Conservation (phyloP, 2,888 invertebrate species). For the Lamellibrachia satsuma region DNA sequence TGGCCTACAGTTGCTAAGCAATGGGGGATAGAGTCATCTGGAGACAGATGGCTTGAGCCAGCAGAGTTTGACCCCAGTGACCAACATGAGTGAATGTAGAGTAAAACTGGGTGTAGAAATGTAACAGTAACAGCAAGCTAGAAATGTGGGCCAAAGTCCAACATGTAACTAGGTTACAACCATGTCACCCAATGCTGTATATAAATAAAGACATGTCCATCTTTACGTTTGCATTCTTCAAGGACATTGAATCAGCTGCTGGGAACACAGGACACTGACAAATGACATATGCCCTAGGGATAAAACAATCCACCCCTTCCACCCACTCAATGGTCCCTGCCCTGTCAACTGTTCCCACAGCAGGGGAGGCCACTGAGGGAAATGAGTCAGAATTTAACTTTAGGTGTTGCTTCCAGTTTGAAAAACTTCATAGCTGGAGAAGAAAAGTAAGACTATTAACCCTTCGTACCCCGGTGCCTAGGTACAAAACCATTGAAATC, state of each 20-base stretch:
- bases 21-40: too few relatives aligned
- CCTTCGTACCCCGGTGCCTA: neutral
- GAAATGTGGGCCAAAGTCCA: neutral
- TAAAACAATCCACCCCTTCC: neutral
- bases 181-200: neutral
- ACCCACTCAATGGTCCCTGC: neutral
- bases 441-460: neutral
- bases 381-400: constrained; percentile 5
- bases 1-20: too few relatives aligned
- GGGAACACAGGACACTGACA: neutral
- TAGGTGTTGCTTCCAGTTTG: neutral
- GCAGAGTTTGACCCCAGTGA: too few relatives aligned
- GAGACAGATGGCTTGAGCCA: too few relatives aligned
- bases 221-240: neutral
- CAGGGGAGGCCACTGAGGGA: neutral
- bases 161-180: neutral
- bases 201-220: neutral
- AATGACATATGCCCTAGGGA: neutral
- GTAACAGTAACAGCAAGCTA: neutral
- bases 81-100: too few relatives aligned
- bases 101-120: neutral
- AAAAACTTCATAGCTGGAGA: neutral
- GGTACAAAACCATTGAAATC: neutral
- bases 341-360: neutral
- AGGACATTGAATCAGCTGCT: neutral